Percentiles rank a stretch among this genome's conserved stretches.
These are phyloP conservation scores for Caerostris darwini DNA, from an alignment of 1,140 invertebrate species.

Conservation along the genomic window DNA sequence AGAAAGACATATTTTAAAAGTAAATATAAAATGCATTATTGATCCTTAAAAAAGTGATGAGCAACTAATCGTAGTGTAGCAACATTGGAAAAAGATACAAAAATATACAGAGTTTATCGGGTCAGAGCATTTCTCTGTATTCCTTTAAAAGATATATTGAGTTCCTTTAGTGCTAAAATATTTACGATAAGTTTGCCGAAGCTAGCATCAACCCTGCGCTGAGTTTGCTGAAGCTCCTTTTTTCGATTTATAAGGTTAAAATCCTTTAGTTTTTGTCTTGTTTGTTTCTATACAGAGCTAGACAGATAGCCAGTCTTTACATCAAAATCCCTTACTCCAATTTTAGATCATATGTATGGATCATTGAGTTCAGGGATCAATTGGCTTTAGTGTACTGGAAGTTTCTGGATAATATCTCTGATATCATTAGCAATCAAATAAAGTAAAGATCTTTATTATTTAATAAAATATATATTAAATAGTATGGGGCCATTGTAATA, in stretches of 20 bases:
- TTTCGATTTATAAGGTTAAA: constrained; percentile 23
- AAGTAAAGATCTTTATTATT: no score
- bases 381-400: neutral
- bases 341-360: neutral
- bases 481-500: neutral
- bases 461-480: neutral
- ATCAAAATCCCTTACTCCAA: neutral
- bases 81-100: neutral
- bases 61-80: no score
- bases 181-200: constrained; percentile 33
- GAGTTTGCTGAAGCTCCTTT: neutral
- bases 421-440: neutral
- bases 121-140: neutral
- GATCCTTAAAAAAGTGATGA: no score
- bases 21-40: no score
- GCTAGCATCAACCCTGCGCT: neutral
- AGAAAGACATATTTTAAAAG: no score
- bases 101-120: constrained; percentile 1
- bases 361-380: neutral
- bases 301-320: constrained; percentile 37
- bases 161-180: neutral
- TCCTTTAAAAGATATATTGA: neutral
- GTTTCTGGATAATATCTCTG: neutral
- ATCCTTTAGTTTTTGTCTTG: neutral
- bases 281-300: neutral